These are phyloP conservation scores for Delichon dasypus DNA, from an alignment of 2,797 vertebrate genomes.

Conservation along the genomic window DNA sequence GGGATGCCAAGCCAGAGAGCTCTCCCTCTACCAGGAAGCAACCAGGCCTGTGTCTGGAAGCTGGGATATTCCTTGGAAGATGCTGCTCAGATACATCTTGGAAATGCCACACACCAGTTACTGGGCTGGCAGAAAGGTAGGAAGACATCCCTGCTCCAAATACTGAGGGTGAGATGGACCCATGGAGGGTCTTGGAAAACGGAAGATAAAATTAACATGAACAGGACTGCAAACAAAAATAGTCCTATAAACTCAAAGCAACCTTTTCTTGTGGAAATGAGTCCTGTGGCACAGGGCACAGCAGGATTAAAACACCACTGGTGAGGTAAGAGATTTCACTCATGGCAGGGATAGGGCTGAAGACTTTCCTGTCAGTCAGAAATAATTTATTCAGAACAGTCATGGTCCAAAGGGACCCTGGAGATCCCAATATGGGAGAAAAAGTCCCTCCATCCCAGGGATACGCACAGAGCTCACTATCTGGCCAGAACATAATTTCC, in stretches of 20 bases:
- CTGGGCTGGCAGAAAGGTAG: neutral
- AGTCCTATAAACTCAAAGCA: neutral
- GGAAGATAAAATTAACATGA: neutral
- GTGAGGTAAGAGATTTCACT: neutral
- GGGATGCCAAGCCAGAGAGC: neutral
- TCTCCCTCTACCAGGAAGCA: neutral
- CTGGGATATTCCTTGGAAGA: neutral
- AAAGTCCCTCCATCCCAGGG: rapidly evolving
- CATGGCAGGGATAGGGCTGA: neutral
- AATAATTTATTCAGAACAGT: neutral
- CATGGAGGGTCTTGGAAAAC: neutral
- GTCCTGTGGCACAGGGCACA: neutral
- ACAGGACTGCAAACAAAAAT: neutral
- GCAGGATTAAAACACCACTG: neutral
- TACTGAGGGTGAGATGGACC: neutral
- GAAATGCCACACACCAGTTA: neutral
- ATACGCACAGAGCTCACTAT: rapidly evolving
- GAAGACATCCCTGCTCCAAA: neutral
- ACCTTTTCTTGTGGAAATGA: neutral
- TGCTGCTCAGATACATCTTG: neutral
- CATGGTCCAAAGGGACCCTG: neutral
- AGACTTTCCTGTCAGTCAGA: neutral
- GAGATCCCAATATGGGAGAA: neutral
- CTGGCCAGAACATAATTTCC: neutral
- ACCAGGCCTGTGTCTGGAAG: neutral